Conservation (phyloP, 2,113 vertebrate genomes). For the human (Homo sapiens) region GRCh38 chr11:98956001-98956500, state of each 20-base stretch:
- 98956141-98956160: neutral
- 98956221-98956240: neutral
- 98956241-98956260: neutral
- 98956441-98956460: neutral
- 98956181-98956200: neutral
- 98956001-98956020: accelerated
- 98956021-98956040: neutral
- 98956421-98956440: neutral
- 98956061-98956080: neutral
- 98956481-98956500: neutral
- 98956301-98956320: neutral
- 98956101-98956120: neutral
- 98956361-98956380: neutral
- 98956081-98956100: neutral
- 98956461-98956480: neutral
- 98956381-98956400: neutral
- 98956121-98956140: neutral
- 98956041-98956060: neutral
- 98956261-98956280: neutral
- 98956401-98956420: neutral
- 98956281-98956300: neutral
- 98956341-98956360: neutral
- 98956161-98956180: neutral
- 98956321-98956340: neutral
- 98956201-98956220: neutral